These are phyloP conservation scores for Petrocephalus zakoni DNA, from an alignment of 2,113 vertebrate genomes.

Conservation along the genomic window DNA sequence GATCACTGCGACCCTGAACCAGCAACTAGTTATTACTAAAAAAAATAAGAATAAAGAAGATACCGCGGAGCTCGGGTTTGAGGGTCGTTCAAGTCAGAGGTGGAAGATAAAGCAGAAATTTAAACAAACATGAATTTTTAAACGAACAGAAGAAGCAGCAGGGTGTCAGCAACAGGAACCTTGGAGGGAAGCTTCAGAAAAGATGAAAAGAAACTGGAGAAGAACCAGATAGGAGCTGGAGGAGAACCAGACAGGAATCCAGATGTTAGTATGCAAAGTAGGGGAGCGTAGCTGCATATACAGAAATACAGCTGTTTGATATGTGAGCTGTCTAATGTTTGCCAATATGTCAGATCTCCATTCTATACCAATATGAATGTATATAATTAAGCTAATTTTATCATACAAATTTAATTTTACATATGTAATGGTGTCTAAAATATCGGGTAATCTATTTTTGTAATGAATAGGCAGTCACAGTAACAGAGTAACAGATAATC, in stretches of 20 bases:
- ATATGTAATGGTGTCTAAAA: not conserved
- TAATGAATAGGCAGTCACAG: not conserved
- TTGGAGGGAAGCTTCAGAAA: not conserved
- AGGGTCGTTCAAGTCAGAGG: not conserved
- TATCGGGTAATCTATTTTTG: not conserved
- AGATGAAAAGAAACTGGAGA: not conserved
- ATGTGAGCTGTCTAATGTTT: too few relatives aligned
- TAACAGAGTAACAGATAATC: too few relatives aligned
- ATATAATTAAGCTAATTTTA: not conserved
- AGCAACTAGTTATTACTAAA: not conserved
- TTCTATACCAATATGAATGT: not conserved
- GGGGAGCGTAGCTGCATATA: not conserved
- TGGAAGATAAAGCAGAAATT: not conserved
- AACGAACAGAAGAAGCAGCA: not conserved
- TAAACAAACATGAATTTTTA: not conserved
- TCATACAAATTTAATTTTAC: not conserved
- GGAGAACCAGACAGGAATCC: not conserved
- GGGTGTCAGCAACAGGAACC: not conserved
- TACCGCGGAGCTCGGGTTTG: not conserved
- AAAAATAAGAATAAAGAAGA: not conserved
- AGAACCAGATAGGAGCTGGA: not conserved
- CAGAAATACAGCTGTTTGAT: not conserved
- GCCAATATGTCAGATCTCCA: not conserved
- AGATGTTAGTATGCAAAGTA: not conserved
- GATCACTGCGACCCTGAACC: not conserved